Conservation (phyloP, 2,797 vertebrate species). For the Platalea minor region DNA sequence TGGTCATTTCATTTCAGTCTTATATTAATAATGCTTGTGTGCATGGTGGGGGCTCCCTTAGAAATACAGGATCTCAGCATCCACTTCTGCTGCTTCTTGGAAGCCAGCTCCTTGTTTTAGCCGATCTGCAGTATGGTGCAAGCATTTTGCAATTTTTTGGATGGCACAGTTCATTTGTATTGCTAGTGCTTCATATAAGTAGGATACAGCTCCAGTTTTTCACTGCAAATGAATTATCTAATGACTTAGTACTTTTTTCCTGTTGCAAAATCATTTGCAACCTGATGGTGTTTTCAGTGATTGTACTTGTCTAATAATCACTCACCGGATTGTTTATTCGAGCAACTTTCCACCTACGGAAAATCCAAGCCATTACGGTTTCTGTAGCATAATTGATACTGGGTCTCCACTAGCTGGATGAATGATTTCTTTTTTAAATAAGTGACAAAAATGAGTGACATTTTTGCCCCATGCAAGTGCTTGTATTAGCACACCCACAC, state of each 20-base stretch:
- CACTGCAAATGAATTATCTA: constrained; percentile 36
- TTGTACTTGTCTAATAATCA: not conserved
- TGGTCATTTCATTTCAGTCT: not conserved
- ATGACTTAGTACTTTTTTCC: not conserved
- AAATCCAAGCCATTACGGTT: not conserved
- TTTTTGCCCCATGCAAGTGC: not conserved
- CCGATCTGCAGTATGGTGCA: not conserved
- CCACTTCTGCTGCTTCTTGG: not conserved
- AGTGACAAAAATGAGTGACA: not conserved
- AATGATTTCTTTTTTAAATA: not conserved
- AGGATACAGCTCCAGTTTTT: not conserved
- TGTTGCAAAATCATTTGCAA: constrained; percentile 39
- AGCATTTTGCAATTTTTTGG: constrained; percentile 11
- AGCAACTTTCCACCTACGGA: constrained; percentile 2
- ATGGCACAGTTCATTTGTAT: not conserved
- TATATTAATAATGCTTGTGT: not conserved
- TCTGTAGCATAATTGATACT: not conserved
- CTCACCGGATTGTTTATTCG: not conserved
- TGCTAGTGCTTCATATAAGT: not conserved
- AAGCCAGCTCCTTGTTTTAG: not conserved
- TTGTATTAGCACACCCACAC: not conserved
- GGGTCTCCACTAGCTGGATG: not conserved
- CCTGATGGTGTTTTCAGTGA: not conserved
- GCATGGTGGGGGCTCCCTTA: not conserved
- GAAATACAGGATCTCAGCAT: not conserved